Conservation (phyloP, 2,113 vertebrate genomes). For the Lepidothrix coronata region DNA sequence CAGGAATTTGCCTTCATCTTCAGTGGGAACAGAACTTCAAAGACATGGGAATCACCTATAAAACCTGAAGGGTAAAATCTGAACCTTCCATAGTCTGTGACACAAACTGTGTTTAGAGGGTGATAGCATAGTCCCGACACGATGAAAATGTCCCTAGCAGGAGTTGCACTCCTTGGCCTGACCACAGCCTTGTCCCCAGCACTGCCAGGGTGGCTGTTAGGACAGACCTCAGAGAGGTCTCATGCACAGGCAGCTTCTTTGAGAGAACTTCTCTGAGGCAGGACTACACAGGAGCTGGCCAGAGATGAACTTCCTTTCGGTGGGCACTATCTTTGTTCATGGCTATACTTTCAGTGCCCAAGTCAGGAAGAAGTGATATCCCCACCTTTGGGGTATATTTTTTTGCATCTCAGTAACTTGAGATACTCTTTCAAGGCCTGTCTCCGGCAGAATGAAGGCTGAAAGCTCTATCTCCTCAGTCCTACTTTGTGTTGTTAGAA, state of each 20-base stretch:
- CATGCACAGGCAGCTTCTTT: not conserved
- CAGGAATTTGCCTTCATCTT: slow-evolving; percentile 11
- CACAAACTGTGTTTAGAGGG: not conserved
- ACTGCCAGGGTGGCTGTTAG: not conserved
- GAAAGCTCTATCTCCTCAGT: not conserved
- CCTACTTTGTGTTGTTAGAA: not conserved
- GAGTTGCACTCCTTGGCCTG: not conserved
- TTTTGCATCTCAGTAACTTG: not conserved
- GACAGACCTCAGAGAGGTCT: not conserved
- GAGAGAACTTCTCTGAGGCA: not conserved
- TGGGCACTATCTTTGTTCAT: not conserved
- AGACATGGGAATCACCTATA: not conserved
- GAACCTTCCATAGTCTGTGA: not conserved
- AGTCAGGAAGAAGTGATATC: not conserved
- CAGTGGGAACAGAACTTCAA: slow-evolving; percentile 46
- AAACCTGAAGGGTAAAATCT: not conserved
- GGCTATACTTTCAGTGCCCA: not conserved
- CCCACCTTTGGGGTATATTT: not conserved
- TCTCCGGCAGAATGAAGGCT: not conserved
- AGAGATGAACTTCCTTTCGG: not conserved
- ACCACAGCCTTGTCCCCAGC: not conserved
- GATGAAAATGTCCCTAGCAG: not conserved
- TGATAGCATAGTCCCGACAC: fast-evolving
- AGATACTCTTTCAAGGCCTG: not conserved
- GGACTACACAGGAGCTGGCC: not conserved